Percentiles rank a stretch among this genome's conserved stretches.
These are phyloP conservation scores for Acanthis flammea DNA, from an alignment of 2,797 vertebrate species.

Conservation along the genomic window DNA sequence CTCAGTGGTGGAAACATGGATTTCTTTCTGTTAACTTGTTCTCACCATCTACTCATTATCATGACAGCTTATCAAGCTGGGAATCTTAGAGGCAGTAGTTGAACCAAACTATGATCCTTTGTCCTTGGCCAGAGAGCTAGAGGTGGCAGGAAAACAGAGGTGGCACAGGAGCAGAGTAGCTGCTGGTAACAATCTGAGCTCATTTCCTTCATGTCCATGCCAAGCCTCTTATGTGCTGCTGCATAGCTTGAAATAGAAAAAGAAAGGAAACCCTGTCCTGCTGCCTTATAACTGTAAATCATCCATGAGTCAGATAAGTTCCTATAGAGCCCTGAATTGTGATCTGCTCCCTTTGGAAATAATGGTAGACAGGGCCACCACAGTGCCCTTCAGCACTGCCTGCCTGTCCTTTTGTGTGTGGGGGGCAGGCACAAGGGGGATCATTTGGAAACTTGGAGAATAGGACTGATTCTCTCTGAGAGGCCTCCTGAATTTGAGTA, in stretches of 20 bases:
- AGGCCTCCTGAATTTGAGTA: not conserved
- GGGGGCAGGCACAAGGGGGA: not conserved
- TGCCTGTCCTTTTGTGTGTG: not conserved
- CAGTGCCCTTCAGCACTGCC: not conserved
- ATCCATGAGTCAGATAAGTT: not conserved
- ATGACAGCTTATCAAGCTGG: not conserved
- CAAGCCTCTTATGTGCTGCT: not conserved
- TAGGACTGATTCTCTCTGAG: not conserved
- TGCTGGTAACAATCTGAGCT: not conserved
- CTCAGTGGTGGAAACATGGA: not conserved
- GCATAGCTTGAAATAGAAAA: not conserved
- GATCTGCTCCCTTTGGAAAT: not conserved
- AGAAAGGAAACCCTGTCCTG: rapidly evolving
- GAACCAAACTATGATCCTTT: not conserved
- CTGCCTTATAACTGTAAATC: not conserved
- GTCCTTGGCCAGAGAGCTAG: not conserved
- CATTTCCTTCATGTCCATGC: not conserved
- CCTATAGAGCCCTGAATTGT: not conserved
- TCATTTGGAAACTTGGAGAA: not conserved
- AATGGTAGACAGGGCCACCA: not conserved
- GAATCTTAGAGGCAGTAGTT: not conserved
- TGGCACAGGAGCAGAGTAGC: not conserved
- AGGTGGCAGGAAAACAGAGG: not conserved
- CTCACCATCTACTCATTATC: not conserved
- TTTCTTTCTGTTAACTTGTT: not conserved